Base-by-base conservation (phyloP, 2,888 invertebrate species). In the Phlogophora meticulosa region DNA sequence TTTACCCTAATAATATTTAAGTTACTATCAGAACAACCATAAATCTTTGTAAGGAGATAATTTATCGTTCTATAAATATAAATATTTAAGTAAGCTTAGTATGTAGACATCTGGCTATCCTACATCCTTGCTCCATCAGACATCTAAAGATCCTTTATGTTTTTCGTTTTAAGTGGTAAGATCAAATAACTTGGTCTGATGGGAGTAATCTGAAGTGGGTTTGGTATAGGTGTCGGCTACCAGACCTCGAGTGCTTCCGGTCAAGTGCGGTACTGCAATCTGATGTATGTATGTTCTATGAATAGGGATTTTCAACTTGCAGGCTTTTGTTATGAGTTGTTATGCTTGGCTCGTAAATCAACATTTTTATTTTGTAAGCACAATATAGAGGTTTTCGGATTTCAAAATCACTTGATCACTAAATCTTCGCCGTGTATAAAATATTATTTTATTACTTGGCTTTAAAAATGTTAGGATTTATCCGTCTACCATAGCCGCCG, bases 201-300 rank as follows among this genome's bases (percentile, higher is more conserved):
- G 88, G 87, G 80, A 87, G 83, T 90, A 89, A 94, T 94, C 93
- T 94, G 91, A 67, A 94, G 93, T 90, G 90, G 87, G 82, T 64
- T 46, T 76, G 59, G 60, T 65, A 80, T 81, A 59, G 81, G 84
- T 65, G 79, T 82, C 61, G 81, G 85, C 85, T 87, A 85, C 86
- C 84, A 85, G 82, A 78, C 80, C 83, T 90, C 87, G 85, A 93
- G 91, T 82, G 88, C 86, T 93, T 94, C 93, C 93, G 91, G 92
- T 89, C 83, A 84, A 88, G 84, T 83, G 67, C 45, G 24, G 51
- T 22, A 62, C 34, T 61, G 76, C 75, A 74, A 58, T 55, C 57
- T 60, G 49, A 45, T 70, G 51, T 66, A 61, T 59, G 57, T 72
- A 56, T 65, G 55, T 65, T 78, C 65, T 80, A 78, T 76, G 64